A percentile compares a stretch with the other conserved stretches of the same genome.
Conservation (phyloP, 2,113 vertebrate species). For the Zosterops lateralis region DNA sequence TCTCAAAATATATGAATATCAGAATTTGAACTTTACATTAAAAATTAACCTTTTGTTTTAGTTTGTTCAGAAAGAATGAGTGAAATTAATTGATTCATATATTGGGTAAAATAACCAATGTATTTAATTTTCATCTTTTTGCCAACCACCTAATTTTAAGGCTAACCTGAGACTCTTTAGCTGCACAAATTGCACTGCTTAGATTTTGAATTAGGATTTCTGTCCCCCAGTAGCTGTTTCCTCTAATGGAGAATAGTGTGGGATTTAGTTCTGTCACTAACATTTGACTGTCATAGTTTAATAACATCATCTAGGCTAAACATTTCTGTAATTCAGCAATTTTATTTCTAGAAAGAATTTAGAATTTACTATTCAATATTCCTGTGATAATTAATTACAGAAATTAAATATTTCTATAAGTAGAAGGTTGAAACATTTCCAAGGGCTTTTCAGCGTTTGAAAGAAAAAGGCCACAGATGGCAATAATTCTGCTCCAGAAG, state of each 20-base stretch:
- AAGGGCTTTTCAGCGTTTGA: background rate
- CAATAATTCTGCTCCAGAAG: background rate
- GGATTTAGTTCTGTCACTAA: background rate
- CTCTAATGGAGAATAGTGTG: background rate
- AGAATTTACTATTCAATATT: background rate
- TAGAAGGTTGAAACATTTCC: background rate
- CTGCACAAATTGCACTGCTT: background rate
- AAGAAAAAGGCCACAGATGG: background rate
- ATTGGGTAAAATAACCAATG: background rate
- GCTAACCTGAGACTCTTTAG: background rate
- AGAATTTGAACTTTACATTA: background rate
- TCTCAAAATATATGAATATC: background rate
- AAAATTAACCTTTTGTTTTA: background rate
- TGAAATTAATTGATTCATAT: background rate
- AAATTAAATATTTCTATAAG: background rate
- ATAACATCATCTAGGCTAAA: background rate
- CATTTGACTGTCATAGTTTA: background rate
- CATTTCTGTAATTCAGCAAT: background rate
- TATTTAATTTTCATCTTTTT: background rate
- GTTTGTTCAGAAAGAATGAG: background rate
- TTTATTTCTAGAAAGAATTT: background rate
- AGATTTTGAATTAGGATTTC: background rate
- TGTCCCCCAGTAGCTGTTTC: background rate
- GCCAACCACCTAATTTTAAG: background rate
- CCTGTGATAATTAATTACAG: background rate